These are phyloP conservation scores for Dicyrtomina minuta DNA, from an alignment of 2,888 invertebrate species.

Conservation along the genomic window DNA sequence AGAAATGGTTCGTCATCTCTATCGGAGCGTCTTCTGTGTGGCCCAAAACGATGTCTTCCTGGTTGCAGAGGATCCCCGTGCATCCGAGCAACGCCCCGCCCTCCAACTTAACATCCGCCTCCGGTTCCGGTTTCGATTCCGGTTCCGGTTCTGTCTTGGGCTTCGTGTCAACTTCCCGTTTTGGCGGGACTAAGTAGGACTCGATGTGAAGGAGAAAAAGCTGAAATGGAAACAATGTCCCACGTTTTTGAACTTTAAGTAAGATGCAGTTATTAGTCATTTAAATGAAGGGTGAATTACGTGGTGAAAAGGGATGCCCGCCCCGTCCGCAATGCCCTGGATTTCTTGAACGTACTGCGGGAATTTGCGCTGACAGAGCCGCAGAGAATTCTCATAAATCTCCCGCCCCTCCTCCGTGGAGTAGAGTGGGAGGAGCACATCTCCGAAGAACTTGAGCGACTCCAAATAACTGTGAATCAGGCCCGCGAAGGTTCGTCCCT, in stretches of 20 bases:
- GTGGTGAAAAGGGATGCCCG: slow-evolving; percentile 78
- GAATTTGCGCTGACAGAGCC: slow-evolving; percentile 67
- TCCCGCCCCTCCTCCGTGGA: slow-evolving; percentile 63
- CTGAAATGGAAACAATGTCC: slow-evolving; percentile 61
- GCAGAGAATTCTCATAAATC: slow-evolving; percentile 74
- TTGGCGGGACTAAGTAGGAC: slow-evolving; percentile 38
- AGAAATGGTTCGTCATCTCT: slow-evolving; percentile 77
- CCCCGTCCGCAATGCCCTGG: slow-evolving; percentile 82
- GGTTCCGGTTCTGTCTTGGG: not conserved
- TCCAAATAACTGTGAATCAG: slow-evolving; percentile 71
- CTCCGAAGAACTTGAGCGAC: no score
- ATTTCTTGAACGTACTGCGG: slow-evolving; percentile 82
- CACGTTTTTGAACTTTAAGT: not conserved
- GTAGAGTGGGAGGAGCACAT: slow-evolving; percentile 67
- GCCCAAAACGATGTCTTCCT: slow-evolving; percentile 65
- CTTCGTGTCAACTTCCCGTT: slow-evolving; percentile 19
- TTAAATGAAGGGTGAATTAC: slow-evolving; percentile 59
- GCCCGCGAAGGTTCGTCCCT: slow-evolving; percentile 78
- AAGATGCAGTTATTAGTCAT: not conserved
- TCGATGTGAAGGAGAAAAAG: slow-evolving; percentile 83
- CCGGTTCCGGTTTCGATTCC: not conserved
- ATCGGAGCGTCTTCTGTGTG: slow-evolving; percentile 83
- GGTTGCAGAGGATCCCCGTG: slow-evolving; percentile 72
- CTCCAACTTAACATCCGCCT: not conserved
- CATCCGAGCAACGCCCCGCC: slow-evolving; percentile 67